Evolutionary conservation across 2,888 invertebrate species (phyloP).

Genomic region (Dorcus parallelipipedus): DNA sequence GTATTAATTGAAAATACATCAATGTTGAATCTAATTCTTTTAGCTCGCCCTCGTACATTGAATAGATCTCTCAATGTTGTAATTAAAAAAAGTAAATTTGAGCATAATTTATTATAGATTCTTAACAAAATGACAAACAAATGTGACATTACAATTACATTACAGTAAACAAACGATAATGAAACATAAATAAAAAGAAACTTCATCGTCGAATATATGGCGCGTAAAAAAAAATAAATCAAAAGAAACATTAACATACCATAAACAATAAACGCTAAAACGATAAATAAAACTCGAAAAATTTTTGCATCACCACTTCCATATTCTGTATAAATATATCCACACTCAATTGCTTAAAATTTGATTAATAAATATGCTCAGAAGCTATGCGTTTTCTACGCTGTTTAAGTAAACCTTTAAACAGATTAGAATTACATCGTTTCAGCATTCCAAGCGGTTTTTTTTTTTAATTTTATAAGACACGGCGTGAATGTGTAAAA

Average conservation of each 20-base stretch:
- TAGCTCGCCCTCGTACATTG: no score
- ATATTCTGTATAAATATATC: constrained; percentile 20
- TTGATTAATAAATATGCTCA: constrained; percentile 24
- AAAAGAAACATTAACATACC: background rate
- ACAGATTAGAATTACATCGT: background rate
- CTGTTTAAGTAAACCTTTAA: no score
- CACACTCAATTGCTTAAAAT: constrained; percentile 39
- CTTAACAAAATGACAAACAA: constrained; percentile 9
- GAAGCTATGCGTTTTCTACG: background rate
- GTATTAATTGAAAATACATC: no score
- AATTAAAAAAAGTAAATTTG: constrained; percentile 3
- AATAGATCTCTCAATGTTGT: background rate
- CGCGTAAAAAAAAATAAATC: background rate
- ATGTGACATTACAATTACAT: constrained; percentile 4
- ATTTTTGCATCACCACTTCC: constrained; percentile 10
- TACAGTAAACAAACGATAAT: constrained; percentile 2
- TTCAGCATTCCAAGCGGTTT: background rate
- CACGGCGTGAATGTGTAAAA: constrained; percentile 47
- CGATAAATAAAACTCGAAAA: background rate
- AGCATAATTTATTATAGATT: constrained; percentile 16
- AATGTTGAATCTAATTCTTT: no score
- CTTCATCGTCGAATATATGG: background rate
- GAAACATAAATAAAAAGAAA: background rate
- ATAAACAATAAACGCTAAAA: background rate
- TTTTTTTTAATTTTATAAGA: constrained; percentile 35